Evolutionary conservation across 2,797 vertebrate species (phyloP), one percentile per base, ranked within the genome.

Genomic region (Myioborus melanocephalus): DNA sequence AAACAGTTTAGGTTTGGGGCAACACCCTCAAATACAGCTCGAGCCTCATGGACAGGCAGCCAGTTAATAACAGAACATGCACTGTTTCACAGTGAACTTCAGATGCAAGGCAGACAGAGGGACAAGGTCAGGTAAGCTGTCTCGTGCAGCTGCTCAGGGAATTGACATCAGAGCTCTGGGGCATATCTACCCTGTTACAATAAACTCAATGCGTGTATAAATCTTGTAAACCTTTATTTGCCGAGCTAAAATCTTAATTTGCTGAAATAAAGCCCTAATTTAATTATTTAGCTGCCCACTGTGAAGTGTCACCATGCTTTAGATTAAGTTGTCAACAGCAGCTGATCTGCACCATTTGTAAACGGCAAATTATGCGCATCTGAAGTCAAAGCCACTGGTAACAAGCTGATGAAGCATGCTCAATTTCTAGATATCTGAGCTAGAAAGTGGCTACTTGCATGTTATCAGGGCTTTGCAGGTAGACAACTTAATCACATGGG

Each of bases 251-350:
- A 68, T 76, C 79, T 65, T 79, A 91, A 94, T 92, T 91, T 94
- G 65, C 57, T 71, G 57, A 90, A 91, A 93, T 85, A 96, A 92
- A 91, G 56, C 56, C 77, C 35, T 90, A 90, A 92, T 96, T 95
- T 95, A 47, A 95, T 94, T 94, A 88, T 91, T 94, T 86, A 95
- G 75, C 64, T 79, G 76, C 57, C 73, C 41, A 78, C 63, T 95
- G 82, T 61, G 79, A 97, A 47, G 32, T 90, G 87, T 71, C 83
- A 72, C 71, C 35, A 27, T 70, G 68, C 64, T 95, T 91, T 75
- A 92, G 56, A 95, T 95, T 91, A 94, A 92, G 68, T 53, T 92
- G 93, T 79, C 59, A 83, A 61, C 52, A 72, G 82, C 95, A 82
- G 64, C 60, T 69, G 70, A 89, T 90, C 39, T 56, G 56, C 1